These are phyloP conservation scores for Hypomecis atomaria DNA, from an alignment of 2,888 invertebrate genomes.

Conservation along the genomic window DNA sequence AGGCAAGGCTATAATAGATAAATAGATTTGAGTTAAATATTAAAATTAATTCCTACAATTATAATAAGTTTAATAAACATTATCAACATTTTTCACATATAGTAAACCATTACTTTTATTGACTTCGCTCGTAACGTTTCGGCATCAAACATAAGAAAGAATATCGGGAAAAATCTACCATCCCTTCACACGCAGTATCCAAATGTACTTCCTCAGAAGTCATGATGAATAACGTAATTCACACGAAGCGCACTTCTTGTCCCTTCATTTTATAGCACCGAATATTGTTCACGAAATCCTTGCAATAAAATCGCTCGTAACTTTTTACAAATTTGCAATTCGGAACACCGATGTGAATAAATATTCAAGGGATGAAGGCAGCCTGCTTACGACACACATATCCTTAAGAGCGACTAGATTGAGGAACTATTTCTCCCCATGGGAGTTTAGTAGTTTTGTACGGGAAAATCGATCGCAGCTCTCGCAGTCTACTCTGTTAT, in stretches of 20 bases:
- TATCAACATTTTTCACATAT: too few species aligned
- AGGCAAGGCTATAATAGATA: too few species aligned
- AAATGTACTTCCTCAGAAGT: slow-evolving; percentile 10
- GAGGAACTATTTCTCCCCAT: not conserved
- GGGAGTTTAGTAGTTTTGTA: not conserved
- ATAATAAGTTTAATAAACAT: too few species aligned
- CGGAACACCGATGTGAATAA: slow-evolving; percentile 26
- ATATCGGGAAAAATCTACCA: not conserved
- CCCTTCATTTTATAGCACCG: slow-evolving; percentile 16
- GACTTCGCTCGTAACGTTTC: too few species aligned
- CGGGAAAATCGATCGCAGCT: not conserved
- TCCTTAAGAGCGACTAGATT: not conserved
- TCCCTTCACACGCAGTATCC: not conserved
- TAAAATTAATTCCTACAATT: too few species aligned
- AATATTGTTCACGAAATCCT: slow-evolving; percentile 26
- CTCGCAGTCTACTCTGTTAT: not conserved
- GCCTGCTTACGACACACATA: not conserved
- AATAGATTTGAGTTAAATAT: too few species aligned
- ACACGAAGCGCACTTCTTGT: slow-evolving; percentile 9
- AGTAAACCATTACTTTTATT: too few species aligned
- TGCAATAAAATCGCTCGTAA: slow-evolving; percentile 28
- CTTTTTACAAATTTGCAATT: slow-evolving; percentile 34
- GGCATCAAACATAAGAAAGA: too few species aligned
- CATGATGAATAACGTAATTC: slow-evolving; percentile 17
- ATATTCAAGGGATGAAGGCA: slow-evolving; percentile 28